These are phyloP conservation scores for Tinamus guttatus DNA, from an alignment of 2,113 vertebrate genomes.

Conservation along the genomic window DNA sequence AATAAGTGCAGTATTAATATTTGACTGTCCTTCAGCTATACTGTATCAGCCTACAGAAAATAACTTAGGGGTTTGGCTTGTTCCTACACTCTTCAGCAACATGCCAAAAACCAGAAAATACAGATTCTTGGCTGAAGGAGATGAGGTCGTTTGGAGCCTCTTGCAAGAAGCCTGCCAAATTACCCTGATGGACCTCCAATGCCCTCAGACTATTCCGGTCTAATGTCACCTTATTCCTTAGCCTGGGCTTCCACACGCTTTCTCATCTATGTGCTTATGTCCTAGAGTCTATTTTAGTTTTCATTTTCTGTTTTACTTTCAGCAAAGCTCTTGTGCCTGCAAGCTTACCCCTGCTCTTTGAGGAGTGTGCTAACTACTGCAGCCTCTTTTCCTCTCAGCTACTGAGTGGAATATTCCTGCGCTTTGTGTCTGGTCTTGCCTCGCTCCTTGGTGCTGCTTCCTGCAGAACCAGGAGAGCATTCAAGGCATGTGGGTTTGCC, in stretches of 20 bases:
- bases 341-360: neutral
- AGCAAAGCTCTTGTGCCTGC: neutral
- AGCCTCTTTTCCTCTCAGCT: neutral
- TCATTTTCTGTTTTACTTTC: neutral
- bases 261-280: neutral
- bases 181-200: conserved; percentile 39
- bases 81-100: neutral
- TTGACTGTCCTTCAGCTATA: conserved; percentile 24
- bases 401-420: neutral
- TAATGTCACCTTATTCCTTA: neutral
- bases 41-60: neutral
- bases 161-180: conserved; percentile 37
- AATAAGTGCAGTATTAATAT: conserved; percentile 51
- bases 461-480: neutral
- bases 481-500: neutral
- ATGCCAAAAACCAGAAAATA: conserved; percentile 33
- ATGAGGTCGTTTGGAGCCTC: conserved; percentile 45
- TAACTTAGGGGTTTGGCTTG: conserved; percentile 24
- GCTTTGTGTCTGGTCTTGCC: neutral
- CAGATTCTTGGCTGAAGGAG: conserved; percentile 37
- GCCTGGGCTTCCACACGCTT: neutral
- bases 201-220: conserved; percentile 25
- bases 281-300: neutral
- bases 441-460: neutral
- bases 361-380: neutral